Conservation (phyloP, 1,140 invertebrate genomes). For the Anoplolepis gracilipes region DNA sequence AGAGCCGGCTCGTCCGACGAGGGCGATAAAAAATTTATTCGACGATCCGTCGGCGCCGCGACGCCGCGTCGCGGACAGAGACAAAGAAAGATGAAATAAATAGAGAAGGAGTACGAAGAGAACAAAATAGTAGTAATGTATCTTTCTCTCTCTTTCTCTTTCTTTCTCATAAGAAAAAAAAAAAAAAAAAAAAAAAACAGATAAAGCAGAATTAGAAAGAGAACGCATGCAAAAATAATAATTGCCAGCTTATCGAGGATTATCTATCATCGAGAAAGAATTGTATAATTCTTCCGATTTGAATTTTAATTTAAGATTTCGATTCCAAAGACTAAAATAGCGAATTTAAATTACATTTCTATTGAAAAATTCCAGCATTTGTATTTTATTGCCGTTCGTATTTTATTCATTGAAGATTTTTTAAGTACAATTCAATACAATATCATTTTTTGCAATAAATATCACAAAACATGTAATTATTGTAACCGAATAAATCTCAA, state of each 20-base stretch:
- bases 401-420: too few relatives aligned
- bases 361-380: not conserved
- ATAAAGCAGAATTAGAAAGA: not conserved
- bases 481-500: too few relatives aligned
- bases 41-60: constrained; percentile 55
- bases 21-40: constrained; percentile 69
- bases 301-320: not conserved
- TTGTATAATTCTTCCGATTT: not conserved
- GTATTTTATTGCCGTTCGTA: too few relatives aligned
- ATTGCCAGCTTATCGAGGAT: constrained; percentile 27
- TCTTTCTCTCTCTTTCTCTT: not conserved
- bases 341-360: not conserved
- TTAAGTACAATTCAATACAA: too few relatives aligned
- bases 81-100: constrained; percentile 15
- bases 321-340: not conserved
- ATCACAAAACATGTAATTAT: too few relatives aligned
- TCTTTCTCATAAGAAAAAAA: not conserved
- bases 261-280: constrained; percentile 18
- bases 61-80: constrained; percentile 34
- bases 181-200: constrained; percentile 5
- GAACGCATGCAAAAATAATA: constrained; percentile 9
- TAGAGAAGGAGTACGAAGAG: not conserved
- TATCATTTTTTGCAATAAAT: too few relatives aligned
- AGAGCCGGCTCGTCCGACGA: constrained; percentile 58
- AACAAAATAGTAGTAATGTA: constrained; percentile 23